Base-by-base conservation (phyloP, 2,888 invertebrate genomes). In the Sialis fuliginosa region DNA sequence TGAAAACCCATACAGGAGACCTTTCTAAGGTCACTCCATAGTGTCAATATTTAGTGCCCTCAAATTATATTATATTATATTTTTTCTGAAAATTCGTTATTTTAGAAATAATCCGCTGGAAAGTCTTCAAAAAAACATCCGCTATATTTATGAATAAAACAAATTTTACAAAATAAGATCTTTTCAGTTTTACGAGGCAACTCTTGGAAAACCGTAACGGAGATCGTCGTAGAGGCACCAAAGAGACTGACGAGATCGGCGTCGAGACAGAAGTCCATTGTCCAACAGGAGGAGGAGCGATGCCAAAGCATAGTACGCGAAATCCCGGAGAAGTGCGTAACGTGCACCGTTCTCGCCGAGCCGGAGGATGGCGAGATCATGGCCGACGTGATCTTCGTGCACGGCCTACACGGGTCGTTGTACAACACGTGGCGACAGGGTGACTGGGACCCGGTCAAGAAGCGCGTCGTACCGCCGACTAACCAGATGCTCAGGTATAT, bases 401-500 rank as follows among this genome's bases (percentile, higher is more conserved):
- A 91, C 57, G 90, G 87, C 4, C 64, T 86, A 1, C 77, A 81
- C 56, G 86, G 83, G 1, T 87, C 87, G 0, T 68, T 83, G 33
- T 74, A 77, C 13, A 82, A 82, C 56, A 89, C 89, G 0, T 90
- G 89, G 89, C 71, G 83, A 42, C 87, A 88, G 59, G 82, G 82
- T 0, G 68, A 75, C 32, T 81, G 81, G 81, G 68, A 60, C 22
- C 22, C 22, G 22, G 22, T 22, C 22, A 22, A 22, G 22, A 22
- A 22, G 4, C 22, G 22, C 4, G 22, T 22, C 4, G 22, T 22
- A 4, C 22, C 22, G 22, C 22, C 22, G 22, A 4, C 4, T 22
- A 22, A 22, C 22, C 22, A 22, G 22, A 22, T 22, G 22, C 22
- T 22, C 22, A 22, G 22, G 22, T n/a, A n/a, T n/a, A n/a, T n/a